phyloP scores from a whole-genome alignment of 2,113 vertebrate species.

The Hylia prasina region DNA sequence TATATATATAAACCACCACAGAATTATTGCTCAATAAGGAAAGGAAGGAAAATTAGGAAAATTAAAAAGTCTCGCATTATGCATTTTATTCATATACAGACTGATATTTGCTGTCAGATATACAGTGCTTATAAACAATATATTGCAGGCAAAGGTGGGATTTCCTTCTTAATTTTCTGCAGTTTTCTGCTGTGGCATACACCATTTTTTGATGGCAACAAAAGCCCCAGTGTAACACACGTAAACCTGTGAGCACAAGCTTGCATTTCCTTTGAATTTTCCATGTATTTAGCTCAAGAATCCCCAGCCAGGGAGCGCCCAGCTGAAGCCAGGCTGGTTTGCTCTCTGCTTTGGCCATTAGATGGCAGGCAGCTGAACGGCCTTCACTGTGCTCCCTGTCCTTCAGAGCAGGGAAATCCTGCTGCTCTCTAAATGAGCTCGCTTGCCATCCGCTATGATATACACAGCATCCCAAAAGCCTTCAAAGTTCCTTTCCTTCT shows the following conservation, averaged over 20 bases:
- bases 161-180: background rate
- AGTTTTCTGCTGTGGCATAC: background rate
- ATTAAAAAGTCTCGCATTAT: background rate
- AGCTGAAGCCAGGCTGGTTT: background rate
- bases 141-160: background rate
- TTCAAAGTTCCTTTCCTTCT: background rate
- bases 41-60: background rate
- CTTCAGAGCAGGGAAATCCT: background rate
- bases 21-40: background rate
- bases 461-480: background rate
- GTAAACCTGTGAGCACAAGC: background rate
- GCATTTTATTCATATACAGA: background rate
- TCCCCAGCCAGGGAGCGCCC: background rate
- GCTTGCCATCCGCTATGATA: background rate
- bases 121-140: background rate
- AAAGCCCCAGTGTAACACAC: background rate
- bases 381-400: background rate
- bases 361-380: constrained; percentile 33
- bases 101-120: background rate
- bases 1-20: no score
- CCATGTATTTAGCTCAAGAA: background rate
- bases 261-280: background rate
- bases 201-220: background rate
- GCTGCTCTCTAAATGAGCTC: background rate
- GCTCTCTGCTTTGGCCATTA: constrained; percentile 30